Evolutionary conservation across 2,797 vertebrate genomes (phyloP).

Genomic region (Phyllotis vaccarum): DNA sequence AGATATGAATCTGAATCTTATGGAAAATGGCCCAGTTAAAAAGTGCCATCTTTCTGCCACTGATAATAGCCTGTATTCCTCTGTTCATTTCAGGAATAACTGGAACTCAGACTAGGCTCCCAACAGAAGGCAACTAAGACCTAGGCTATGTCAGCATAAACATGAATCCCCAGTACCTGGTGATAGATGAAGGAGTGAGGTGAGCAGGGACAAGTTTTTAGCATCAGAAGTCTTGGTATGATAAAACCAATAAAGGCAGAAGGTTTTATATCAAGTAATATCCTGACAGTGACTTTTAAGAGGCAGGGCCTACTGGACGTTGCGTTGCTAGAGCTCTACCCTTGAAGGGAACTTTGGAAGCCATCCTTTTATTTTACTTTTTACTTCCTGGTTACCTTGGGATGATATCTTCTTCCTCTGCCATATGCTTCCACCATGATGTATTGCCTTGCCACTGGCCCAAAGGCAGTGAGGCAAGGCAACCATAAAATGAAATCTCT

Average conservation of each 20-base stretch:
- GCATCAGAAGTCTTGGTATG: not conserved
- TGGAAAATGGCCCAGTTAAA: constrained; percentile 37
- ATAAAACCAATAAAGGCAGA: not conserved
- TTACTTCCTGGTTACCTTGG: not conserved
- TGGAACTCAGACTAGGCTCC: not conserved
- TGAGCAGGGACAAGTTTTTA: not conserved
- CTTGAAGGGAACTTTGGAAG: not conserved
- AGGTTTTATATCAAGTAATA: not conserved
- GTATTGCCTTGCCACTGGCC: not conserved
- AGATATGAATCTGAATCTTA: constrained; percentile 60
- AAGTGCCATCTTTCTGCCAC: constrained; percentile 28
- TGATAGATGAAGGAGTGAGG: not conserved
- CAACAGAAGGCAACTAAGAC: not conserved
- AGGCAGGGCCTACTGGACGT: not conserved
- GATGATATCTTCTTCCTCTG: not conserved
- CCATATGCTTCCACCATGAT: not conserved
- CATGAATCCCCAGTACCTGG: not conserved
- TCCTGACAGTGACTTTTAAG: not conserved
- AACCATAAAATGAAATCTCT: not conserved
- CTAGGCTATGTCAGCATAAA: accelerated
- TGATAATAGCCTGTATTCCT: not conserved
- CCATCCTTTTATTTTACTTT: not conserved
- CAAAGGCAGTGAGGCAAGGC: not conserved
- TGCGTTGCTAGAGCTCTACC: not conserved
- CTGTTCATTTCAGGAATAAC: not conserved